Conservation (phyloP, 92 coral and sea anemone species). For the Meandrina meandrites region DNA sequence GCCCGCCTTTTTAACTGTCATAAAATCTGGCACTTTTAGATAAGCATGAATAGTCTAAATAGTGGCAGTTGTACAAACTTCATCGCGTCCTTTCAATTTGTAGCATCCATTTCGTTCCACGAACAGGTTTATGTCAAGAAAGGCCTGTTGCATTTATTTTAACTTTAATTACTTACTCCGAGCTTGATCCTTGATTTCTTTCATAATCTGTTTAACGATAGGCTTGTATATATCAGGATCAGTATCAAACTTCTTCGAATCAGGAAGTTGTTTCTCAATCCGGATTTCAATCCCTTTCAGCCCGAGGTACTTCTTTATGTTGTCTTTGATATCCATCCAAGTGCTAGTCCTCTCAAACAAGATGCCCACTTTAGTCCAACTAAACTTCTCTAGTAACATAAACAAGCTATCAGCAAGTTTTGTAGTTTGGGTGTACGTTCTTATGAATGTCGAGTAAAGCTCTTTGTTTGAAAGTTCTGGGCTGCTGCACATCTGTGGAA, state of each 20-base stretch:
- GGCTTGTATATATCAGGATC: not conserved
- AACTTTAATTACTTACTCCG: constrained; percentile 13
- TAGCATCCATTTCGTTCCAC: too few relatives aligned
- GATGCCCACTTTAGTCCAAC: constrained; percentile 76
- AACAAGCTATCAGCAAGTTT: constrained; percentile 61
- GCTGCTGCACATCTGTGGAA: constrained; percentile 71
- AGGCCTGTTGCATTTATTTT: not conserved
- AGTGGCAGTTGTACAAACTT: too few relatives aligned
- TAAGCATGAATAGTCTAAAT: too few relatives aligned
- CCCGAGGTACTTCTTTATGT: constrained; percentile 3
- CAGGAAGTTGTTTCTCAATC: constrained; percentile 17
- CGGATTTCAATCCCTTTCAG: not conserved
- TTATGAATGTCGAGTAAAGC: constrained; percentile 71
- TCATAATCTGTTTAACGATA: not conserved
- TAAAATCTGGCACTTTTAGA: too few relatives aligned
- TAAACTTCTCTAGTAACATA: constrained; percentile 51
- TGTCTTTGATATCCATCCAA: constrained; percentile 45
- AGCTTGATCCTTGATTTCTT: constrained; percentile 17
- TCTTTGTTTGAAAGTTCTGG: constrained; percentile 74
- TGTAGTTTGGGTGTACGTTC: constrained; percentile 70
- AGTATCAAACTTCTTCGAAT: not conserved
- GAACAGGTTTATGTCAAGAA: too few relatives aligned
- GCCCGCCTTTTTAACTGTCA: too few relatives aligned
- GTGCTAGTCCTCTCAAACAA: constrained; percentile 45
- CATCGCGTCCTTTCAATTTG: too few relatives aligned